These are phyloP conservation scores for Alviniconcha strummeri DNA, from an alignment of 2,888 invertebrate genomes.

Conservation along the genomic window DNA sequence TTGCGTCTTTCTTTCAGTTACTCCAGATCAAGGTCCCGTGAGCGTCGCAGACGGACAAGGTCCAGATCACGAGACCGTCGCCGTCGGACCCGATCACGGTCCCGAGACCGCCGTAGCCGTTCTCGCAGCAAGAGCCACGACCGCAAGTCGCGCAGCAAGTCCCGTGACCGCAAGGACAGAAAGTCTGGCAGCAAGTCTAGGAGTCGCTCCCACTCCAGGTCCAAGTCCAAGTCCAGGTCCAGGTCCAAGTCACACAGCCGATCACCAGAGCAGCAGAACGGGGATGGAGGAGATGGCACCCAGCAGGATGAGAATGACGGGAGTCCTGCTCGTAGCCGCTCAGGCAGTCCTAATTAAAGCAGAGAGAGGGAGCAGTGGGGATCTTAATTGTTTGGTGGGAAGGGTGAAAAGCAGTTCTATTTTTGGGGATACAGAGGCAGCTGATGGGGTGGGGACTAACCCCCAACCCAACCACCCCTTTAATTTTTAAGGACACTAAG, in stretches of 20 bases:
- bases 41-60: conserved; percentile 37
- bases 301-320: conserved; percentile 20
- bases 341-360: conserved; percentile 20
- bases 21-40: conserved; percentile 41
- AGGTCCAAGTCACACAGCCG: conserved; percentile 33
- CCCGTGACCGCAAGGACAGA: conserved; percentile 18
- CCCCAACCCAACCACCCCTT: no score
- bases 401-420: neutral
- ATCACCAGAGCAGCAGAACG: conserved; percentile 35
- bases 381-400: neutral
- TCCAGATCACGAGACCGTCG: conserved; percentile 39
- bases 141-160: conserved; percentile 22
- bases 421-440: no score
- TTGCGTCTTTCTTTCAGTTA: neutral
- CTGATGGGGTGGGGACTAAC: no score
- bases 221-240: conserved; percentile 31
- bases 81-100: conserved; percentile 32
- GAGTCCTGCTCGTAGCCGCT: conserved; percentile 20
- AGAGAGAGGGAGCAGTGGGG: no score
- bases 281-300: conserved; percentile 19
- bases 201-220: conserved; percentile 7
- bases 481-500: no score
- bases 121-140: conserved; percentile 24
- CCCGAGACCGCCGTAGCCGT: conserved; percentile 38
- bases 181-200: conserved; percentile 32